These are phyloP conservation scores for Gymnosoma rotundatum DNA, from an alignment of 2,888 invertebrate species.

Conservation along the genomic window DNA sequence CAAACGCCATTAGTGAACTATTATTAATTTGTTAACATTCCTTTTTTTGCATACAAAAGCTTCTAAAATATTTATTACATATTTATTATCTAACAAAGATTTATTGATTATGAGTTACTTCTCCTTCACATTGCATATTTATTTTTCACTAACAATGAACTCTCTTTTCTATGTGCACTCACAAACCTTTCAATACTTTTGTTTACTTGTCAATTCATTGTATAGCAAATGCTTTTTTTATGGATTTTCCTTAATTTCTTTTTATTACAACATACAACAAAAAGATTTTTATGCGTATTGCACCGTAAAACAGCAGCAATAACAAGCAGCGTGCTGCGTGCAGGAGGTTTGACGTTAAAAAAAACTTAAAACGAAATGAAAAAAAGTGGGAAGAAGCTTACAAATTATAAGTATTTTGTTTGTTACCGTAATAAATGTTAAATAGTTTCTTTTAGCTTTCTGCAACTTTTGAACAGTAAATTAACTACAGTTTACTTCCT, in stretches of 20 bases:
- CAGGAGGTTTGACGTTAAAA: slow-evolving; percentile 6
- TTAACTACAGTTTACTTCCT: slow-evolving; percentile 66
- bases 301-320: slow-evolving; percentile 36
- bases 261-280: slow-evolving; percentile 42
- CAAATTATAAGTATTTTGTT: slow-evolving; percentile 67
- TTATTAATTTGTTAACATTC: background rate
- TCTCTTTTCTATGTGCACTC: background rate
- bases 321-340: slow-evolving; percentile 1
- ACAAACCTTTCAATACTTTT: slow-evolving; percentile 10
- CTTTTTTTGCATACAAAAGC: background rate
- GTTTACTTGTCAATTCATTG: slow-evolving; percentile 6
- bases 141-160: background rate
- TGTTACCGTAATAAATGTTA: slow-evolving; percentile 68
- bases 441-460: slow-evolving; percentile 62
- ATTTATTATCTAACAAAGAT: slow-evolving; percentile 34
- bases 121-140: background rate
- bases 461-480: slow-evolving; percentile 58
- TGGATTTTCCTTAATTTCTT: slow-evolving; percentile 37
- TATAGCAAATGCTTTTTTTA: slow-evolving; percentile 1
- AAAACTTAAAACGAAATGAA: slow-evolving; percentile 25
- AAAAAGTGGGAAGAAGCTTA: slow-evolving; percentile 17
- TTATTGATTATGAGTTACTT: slow-evolving; percentile 21
- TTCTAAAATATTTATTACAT: background rate
- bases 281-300: slow-evolving; percentile 64
- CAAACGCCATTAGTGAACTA: background rate